A percentile compares a stretch with the other conserved stretches of the same genome.
phyloP scores from a whole-genome alignment of 2,797 vertebrate species.

The Polyboroides typus region DNA sequence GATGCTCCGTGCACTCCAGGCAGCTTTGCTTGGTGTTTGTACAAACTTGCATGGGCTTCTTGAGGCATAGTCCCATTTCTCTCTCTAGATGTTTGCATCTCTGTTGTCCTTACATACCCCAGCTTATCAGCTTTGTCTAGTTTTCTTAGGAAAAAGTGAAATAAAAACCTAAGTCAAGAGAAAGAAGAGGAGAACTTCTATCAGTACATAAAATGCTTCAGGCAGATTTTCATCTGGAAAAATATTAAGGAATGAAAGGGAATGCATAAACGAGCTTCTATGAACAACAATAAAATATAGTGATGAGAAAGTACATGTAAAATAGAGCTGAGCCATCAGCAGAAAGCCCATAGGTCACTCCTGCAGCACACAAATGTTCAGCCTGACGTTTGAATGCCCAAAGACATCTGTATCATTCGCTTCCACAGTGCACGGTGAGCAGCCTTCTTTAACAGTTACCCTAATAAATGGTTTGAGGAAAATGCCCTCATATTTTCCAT shows the following conservation, averaged over 20 bases:
- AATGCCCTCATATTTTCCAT: neutral
- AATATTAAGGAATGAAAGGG: constrained; percentile 68
- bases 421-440: neutral
- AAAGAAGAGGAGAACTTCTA: constrained; percentile 42
- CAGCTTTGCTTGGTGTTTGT: neutral
- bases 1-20: neutral
- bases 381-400: neutral
- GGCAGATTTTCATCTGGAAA: constrained; percentile 70
- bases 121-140: constrained; percentile 55
- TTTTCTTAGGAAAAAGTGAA: constrained; percentile 39
- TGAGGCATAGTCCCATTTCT: neutral
- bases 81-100: constrained; percentile 18
- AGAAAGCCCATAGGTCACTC: constrained; percentile 22
- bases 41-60: neutral
- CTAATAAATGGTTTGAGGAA: neutral
- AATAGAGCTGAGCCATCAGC: neutral
- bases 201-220: constrained; percentile 67
- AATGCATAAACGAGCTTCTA: constrained; percentile 62
- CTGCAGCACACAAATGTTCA: neutral
- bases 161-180: constrained; percentile 52
- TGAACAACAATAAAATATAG: constrained; percentile 53
- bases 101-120: constrained; percentile 61
- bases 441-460: neutral
- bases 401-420: neutral
- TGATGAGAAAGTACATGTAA: constrained; percentile 22